Conservation (phyloP, 2,888 invertebrate species). For the Linnaemya tessellans region DNA sequence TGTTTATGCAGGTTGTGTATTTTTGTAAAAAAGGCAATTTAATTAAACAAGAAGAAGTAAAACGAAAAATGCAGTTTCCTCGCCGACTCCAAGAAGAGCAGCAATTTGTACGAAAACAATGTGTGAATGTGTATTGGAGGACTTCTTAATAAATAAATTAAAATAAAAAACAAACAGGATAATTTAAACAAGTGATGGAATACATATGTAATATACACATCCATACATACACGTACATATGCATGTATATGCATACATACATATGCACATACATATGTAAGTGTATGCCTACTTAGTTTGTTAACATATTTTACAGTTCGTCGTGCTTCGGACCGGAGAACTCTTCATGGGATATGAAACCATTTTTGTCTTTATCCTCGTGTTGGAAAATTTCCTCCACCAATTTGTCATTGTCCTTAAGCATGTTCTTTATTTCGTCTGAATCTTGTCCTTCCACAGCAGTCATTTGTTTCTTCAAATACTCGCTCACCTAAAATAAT, state of each 20-base stretch:
- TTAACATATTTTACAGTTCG: constrained; percentile 88
- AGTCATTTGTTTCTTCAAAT: constrained; percentile 95
- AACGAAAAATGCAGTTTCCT: constrained; percentile 29
- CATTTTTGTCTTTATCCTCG: constrained; percentile 98
- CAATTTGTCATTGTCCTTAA: constrained; percentile 95
- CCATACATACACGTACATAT: neutral
- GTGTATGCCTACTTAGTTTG: neutral
- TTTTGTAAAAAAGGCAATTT: too few species aligned
- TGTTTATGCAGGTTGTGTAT: too few species aligned
- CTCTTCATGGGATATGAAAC: constrained; percentile 97
- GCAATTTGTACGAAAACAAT: constrained; percentile 23
- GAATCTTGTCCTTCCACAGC: constrained; percentile 90
- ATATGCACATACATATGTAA: neutral
- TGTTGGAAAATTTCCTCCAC: constrained; percentile 98
- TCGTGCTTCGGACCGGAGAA: constrained; percentile 99
- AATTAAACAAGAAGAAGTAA: constrained; percentile 1
- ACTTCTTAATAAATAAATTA: constrained; percentile 32
- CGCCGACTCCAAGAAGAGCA: constrained; percentile 10
- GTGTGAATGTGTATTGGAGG: neutral
- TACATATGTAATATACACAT: neutral
- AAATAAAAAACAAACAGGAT: constrained; percentile 38
- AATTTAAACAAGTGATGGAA: constrained; percentile 27
- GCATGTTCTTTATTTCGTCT: constrained; percentile 91
- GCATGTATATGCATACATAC: neutral
- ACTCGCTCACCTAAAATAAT: constrained; percentile 91